Percentiles rank a stretch among this genome's conserved stretches.
Evolutionary conservation across 2,113 vertebrate genomes (phyloP).

Genomic region (Tinamus guttatus): DNA sequence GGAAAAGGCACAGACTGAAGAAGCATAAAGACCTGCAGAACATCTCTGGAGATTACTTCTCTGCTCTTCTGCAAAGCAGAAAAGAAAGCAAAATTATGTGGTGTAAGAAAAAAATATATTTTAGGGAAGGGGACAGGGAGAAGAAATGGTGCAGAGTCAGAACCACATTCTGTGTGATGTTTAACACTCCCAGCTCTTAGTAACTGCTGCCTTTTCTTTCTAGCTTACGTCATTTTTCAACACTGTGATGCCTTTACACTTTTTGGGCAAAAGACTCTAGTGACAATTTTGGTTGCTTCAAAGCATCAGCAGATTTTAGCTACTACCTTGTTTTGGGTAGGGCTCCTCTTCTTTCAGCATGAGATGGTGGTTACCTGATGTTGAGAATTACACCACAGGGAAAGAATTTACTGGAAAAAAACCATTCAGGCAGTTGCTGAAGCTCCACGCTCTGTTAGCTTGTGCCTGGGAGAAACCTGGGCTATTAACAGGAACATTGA

Average conservation of each 20-base stretch:
- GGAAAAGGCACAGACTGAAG: constrained; percentile 57
- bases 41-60: constrained; percentile 60
- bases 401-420: background rate
- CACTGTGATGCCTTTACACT: background rate
- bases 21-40: constrained; percentile 25
- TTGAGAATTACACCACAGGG: background rate
- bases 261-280: background rate
- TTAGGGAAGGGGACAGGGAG: background rate
- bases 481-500: background rate
- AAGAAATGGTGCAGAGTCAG: background rate
- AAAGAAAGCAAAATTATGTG: background rate
- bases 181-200: background rate
- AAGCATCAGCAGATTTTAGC: background rate
- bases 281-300: background rate
- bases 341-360: background rate
- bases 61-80: constrained; percentile 50
- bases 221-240: background rate
- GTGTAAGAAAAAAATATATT: background rate
- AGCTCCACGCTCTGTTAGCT: background rate
- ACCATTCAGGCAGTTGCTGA: background rate
- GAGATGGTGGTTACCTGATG: background rate
- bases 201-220: background rate
- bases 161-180: background rate
- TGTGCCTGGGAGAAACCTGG: background rate
- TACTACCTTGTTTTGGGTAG: background rate